phyloP scores from a whole-genome alignment of 2,797 vertebrate genomes.

The Pseudochirops cupreus region DNA sequence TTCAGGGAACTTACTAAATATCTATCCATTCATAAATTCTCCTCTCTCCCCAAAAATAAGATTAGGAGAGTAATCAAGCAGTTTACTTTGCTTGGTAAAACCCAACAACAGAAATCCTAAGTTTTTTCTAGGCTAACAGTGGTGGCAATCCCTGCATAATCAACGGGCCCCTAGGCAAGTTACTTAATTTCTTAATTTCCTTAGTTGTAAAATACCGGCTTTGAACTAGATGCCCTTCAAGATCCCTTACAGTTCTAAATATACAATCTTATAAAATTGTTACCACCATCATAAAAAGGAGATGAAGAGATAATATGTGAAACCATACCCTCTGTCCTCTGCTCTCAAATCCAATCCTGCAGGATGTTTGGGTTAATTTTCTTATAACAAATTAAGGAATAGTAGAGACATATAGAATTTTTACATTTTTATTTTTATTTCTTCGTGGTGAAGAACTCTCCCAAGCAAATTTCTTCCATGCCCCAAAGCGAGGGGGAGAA shows the following conservation, averaged over 20 bases:
- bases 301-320: neutral
- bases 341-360: neutral
- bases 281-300: neutral
- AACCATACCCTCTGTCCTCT: neutral
- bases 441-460: neutral
- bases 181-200: neutral
- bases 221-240: neutral
- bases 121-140: constrained; percentile 20
- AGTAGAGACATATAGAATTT: neutral
- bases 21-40: constrained; percentile 16
- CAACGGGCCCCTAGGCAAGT: neutral
- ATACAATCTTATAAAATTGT: neutral
- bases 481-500: neutral
- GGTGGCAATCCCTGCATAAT: neutral
- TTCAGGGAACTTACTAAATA: constrained; percentile 15
- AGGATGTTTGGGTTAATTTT: neutral
- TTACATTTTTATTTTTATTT: neutral
- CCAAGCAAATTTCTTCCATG: neutral
- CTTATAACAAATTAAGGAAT: neutral
- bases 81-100: constrained; percentile 8
- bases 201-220: neutral
- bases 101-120: constrained; percentile 1
- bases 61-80: neutral
- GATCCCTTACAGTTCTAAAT: neutral
- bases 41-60: neutral